Conservation (phyloP, 1,140 invertebrate genomes). For the Drosophila hydei region DNA sequence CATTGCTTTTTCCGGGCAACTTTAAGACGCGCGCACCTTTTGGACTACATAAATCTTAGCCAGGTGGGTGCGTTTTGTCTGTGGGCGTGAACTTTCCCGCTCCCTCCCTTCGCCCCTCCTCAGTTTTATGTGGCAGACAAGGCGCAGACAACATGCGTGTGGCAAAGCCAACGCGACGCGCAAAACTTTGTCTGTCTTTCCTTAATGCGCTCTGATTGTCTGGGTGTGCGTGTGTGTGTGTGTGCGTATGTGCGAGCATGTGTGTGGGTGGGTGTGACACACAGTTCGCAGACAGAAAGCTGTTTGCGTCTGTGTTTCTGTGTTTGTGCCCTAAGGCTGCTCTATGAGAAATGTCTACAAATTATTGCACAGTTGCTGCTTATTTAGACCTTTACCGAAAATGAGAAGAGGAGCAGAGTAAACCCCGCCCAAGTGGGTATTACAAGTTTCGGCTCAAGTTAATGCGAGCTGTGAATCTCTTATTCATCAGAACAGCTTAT, state of each 20-base stretch:
- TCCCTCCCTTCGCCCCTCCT: conserved; percentile 11
- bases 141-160: conserved; percentile 76
- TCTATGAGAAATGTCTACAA: conserved; percentile 70
- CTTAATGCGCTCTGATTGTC: conserved; percentile 55
- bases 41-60: conserved; percentile 74
- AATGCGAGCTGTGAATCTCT: conserved; percentile 9
- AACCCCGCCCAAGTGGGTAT: conserved; percentile 47
- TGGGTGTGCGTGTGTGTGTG: conserved; percentile 29
- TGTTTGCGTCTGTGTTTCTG: conserved; percentile 53
- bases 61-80: conserved; percentile 67
- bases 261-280: conserved; percentile 22
- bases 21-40: conserved; percentile 63
- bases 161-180: conserved; percentile 61
- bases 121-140: conserved; percentile 62
- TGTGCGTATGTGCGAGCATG: conserved; percentile 20
- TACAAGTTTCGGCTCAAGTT: conserved; percentile 44
- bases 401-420: neutral
- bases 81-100: conserved; percentile 6
- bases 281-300: conserved; percentile 6
- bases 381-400: conserved; percentile 13
- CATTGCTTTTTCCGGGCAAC: conserved; percentile 48
- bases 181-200: conserved; percentile 73
- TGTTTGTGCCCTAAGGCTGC: conserved; percentile 23
- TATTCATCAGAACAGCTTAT: neutral
- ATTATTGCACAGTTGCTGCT: conserved; percentile 50